phyloP scores from a whole-genome alignment of 2,113 vertebrate genomes.

The Theristicus caerulescens region DNA sequence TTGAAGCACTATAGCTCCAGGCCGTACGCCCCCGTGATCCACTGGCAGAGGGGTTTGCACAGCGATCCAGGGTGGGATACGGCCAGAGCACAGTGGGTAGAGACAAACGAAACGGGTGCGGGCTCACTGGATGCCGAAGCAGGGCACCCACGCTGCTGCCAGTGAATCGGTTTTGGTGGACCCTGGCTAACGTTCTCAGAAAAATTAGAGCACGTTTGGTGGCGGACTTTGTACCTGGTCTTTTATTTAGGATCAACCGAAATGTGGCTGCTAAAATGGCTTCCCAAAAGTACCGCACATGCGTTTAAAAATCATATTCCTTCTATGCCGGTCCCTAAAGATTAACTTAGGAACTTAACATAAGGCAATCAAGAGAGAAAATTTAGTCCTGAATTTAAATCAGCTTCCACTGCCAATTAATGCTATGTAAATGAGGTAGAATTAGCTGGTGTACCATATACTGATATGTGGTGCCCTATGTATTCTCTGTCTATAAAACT shows the following conservation, averaged over 20 bases:
- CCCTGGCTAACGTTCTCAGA: background rate
- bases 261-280: background rate
- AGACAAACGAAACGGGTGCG: rapidly evolving
- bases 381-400: background rate
- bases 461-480: slow-evolving; percentile 13
- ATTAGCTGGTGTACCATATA: slow-evolving; percentile 7
- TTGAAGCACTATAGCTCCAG: background rate
- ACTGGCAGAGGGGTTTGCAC: background rate
- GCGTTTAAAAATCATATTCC: background rate
- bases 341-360: too few species aligned
- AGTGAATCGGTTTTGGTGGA: rapidly evolving
- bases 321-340: background rate
- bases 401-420: background rate
- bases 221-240: background rate
- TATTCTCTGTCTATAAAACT: background rate
- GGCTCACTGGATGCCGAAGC: background rate
- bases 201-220: rapidly evolving
- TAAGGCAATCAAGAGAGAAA: background rate
- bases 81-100: too few species aligned
- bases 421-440: slow-evolving; percentile 74
- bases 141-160: background rate
- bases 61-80: rapidly evolving
- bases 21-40: background rate
- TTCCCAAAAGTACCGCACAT: rapidly evolving
- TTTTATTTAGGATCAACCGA: background rate